Evolutionary conservation across 2,888 invertebrate species (phyloP).

Genomic region (Seira ritae): DNA sequence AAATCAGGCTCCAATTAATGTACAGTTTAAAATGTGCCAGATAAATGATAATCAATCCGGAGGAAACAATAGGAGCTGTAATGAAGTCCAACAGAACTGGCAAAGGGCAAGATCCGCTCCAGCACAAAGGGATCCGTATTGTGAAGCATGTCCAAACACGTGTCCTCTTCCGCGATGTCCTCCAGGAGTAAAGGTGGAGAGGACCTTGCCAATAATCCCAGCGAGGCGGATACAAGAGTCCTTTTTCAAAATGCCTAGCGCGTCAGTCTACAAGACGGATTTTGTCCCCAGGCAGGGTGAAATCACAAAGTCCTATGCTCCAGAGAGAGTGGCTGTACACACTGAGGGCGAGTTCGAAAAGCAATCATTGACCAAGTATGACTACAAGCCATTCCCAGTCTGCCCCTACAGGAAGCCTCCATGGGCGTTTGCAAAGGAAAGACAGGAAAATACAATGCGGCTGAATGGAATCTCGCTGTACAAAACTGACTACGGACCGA

Average conservation of each 20-base stretch:
- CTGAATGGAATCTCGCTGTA: slow-evolving; percentile 43
- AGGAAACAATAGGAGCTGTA: background rate
- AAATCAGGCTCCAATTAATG: slow-evolving; percentile 38
- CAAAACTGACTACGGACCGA: slow-evolving; percentile 49
- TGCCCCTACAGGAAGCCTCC: slow-evolving; percentile 49
- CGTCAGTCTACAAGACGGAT: slow-evolving; percentile 44
- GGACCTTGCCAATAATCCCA: slow-evolving; percentile 46
- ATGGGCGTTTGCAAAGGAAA: slow-evolving; percentile 32
- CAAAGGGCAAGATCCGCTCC: background rate
- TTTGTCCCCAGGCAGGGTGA: slow-evolving; percentile 28
- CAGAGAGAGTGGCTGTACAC: slow-evolving; percentile 26
- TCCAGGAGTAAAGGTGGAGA: slow-evolving; percentile 35
- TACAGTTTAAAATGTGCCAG: slow-evolving; percentile 45
- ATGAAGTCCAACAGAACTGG: background rate
- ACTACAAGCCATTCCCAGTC: slow-evolving; percentile 23
- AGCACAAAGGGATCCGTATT: slow-evolving; percentile 23
- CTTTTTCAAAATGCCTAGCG: slow-evolving; percentile 43
- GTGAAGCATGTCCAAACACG: slow-evolving; percentile 23
- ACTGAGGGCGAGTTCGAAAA: slow-evolving; percentile 31
- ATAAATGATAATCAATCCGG: background rate
- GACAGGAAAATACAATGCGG: slow-evolving; percentile 27
- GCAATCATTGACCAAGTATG: slow-evolving; percentile 19
- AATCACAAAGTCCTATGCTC: slow-evolving; percentile 28
- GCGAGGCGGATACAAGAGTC: slow-evolving; percentile 4
- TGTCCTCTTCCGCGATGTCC: slow-evolving; percentile 43